phyloP scores from a whole-genome alignment of 2,888 invertebrate genomes.

The Agriotes lineatus region DNA sequence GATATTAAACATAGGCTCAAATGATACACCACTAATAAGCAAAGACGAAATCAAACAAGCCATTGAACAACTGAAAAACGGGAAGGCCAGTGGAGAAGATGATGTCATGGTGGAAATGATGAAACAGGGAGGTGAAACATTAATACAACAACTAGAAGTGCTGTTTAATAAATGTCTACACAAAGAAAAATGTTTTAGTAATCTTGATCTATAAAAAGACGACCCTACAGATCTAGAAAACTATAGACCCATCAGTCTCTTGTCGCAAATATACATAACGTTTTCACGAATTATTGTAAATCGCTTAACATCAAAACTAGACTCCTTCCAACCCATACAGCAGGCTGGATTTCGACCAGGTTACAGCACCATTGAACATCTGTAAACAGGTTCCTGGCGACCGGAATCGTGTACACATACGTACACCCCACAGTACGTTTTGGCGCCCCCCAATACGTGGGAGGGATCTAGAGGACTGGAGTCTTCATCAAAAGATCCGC shows the following conservation, averaged over 20 bases:
- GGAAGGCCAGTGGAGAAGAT: not conserved
- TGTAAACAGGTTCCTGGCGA: constrained; percentile 31
- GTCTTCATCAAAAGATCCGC: too few species aligned
- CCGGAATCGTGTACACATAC: constrained; percentile 36
- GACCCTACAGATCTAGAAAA: too few species aligned
- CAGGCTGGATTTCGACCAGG: constrained; percentile 9
- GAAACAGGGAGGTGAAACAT: not conserved
- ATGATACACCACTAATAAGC: not conserved
- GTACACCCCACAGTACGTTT: too few species aligned
- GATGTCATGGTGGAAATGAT: not conserved
- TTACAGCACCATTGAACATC: constrained; percentile 35
- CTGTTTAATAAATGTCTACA: not conserved
- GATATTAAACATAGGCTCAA: constrained; percentile 1
- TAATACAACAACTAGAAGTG: too few species aligned
- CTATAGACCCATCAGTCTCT: too few species aligned
- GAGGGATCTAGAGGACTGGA: too few species aligned
- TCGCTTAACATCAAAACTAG: too few species aligned
- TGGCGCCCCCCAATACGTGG: too few species aligned
- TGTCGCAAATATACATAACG: too few species aligned
- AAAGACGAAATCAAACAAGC: not conserved
- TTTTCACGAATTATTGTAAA: too few species aligned
- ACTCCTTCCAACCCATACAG: too few species aligned
- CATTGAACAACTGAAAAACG: not conserved
- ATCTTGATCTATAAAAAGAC: too few species aligned
- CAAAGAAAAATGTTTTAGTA: not conserved